Evolutionary conservation across 1,140 invertebrate genomes (phyloP).

Genomic region (Anastatus disparis): DNA sequence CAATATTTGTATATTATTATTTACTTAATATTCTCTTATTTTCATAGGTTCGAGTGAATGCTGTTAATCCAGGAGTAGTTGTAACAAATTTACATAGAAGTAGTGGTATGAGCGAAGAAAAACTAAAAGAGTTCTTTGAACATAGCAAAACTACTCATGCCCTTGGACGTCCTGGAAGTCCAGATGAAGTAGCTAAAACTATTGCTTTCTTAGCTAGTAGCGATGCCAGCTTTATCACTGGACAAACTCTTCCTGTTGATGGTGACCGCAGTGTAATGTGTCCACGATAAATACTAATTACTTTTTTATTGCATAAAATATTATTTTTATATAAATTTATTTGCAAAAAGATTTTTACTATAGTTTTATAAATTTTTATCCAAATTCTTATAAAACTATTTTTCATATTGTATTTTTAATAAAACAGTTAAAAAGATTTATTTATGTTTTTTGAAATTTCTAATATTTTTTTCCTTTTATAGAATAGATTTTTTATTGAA

Average conservation of each 20-base stretch:
- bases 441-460: too few species aligned
- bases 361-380: too few species aligned
- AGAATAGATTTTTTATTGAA: too few species aligned
- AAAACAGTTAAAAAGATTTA: too few species aligned
- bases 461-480: too few species aligned
- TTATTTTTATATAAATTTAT: background rate
- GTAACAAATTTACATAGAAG: constrained; percentile 82
- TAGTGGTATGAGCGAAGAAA: constrained; percentile 77
- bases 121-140: constrained; percentile 80
- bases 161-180: constrained; percentile 79
- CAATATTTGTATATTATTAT: too few species aligned
- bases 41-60: constrained; percentile 80
- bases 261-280: constrained; percentile 84
- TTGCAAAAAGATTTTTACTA: too few species aligned
- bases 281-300: constrained; percentile 71
- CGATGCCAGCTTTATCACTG: constrained; percentile 83
- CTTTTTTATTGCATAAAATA: background rate
- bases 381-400: too few species aligned
- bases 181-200: constrained; percentile 80
- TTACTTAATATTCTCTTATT: constrained; percentile 6
- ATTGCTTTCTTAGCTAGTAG: constrained; percentile 89
- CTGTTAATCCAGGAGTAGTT: constrained; percentile 85
- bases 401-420: too few species aligned
- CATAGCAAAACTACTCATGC: constrained; percentile 83
- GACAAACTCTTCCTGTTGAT: constrained; percentile 82